Evolutionary conservation across 1,140 invertebrate species (phyloP).

Genomic region (Luehdorfia chinensis): DNA sequence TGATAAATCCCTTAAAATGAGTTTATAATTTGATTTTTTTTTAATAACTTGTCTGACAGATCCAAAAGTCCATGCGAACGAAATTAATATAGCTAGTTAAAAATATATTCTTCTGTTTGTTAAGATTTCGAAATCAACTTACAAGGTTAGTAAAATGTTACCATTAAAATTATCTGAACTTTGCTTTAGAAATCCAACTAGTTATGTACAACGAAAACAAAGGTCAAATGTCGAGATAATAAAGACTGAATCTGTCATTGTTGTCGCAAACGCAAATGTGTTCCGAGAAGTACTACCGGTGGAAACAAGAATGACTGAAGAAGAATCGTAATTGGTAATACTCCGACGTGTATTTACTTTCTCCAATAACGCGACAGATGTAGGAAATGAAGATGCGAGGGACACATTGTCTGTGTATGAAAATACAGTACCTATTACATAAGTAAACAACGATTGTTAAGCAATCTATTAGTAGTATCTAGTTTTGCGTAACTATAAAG

Average conservation of each 20-base stretch:
- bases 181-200: too few species aligned
- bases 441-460: neutral
- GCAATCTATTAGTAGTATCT: neutral
- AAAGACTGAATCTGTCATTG: neutral
- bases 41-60: too few species aligned
- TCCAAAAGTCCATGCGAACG: too few species aligned
- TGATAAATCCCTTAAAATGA: too few species aligned
- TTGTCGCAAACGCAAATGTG: neutral
- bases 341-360: slow-evolving; percentile 17
- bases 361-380: slow-evolving; percentile 20
- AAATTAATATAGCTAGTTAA: too few species aligned
- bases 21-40: too few species aligned
- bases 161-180: too few species aligned
- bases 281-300: slow-evolving; percentile 3
- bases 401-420: neutral
- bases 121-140: too few species aligned
- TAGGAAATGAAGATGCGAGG: slow-evolving; percentile 12
- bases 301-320: slow-evolving; percentile 16
- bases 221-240: too few species aligned
- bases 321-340: slow-evolving; percentile 18
- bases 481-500: neutral
- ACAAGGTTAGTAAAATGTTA: too few species aligned
- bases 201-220: neutral
- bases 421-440: neutral
- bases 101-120: too few species aligned